Evolutionary conservation across 1,140 invertebrate genomes (phyloP).

Genomic region (Idris sp.): DNA sequence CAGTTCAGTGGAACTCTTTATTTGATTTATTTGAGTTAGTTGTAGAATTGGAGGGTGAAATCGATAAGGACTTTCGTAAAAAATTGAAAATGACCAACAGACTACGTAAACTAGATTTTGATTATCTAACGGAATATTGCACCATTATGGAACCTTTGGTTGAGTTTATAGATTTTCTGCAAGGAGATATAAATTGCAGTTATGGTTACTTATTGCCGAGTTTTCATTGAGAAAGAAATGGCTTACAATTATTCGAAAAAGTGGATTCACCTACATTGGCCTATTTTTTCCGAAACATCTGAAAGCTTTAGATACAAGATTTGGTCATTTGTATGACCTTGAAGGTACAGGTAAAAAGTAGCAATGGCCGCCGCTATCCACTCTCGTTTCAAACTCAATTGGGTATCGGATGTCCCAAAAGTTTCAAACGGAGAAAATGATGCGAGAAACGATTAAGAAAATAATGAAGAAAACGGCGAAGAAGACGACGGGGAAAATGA

Average conservation of each 20-base stretch:
- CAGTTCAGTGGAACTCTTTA: slow-evolving; percentile 31
- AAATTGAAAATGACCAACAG: slow-evolving; percentile 14
- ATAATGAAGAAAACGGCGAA: too few species aligned
- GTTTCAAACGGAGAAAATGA: too few species aligned
- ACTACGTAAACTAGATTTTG: slow-evolving; percentile 3
- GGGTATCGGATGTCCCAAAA: too few species aligned
- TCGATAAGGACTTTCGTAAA: slow-evolving; percentile 7
- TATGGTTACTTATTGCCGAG: slow-evolving; percentile 30
- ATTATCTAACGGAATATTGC: slow-evolving; percentile 26
- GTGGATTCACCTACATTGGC: too few species aligned
- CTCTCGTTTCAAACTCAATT: too few species aligned
- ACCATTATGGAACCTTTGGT: slow-evolving; percentile 16
- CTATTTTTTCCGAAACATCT: not conserved
- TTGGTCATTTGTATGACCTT: slow-evolving; percentile 14
- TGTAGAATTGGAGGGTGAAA: slow-evolving; percentile 13
- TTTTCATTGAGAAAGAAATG: slow-evolving; percentile 7
- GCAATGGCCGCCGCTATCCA: slow-evolving; percentile 6
- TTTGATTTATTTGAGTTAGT: slow-evolving; percentile 20
- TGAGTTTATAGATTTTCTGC: slow-evolving; percentile 17
- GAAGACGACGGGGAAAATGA: too few species aligned
- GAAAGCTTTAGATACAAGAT: slow-evolving; percentile 4
- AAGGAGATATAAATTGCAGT: slow-evolving; percentile 18
- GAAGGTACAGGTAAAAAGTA: slow-evolving; percentile 12
- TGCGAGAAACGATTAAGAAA: too few species aligned
- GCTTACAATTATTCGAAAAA: too few species aligned